Base-by-base conservation (phyloP, 64 coral and sea anemone genomes). In the Montipora sp. region DNA sequence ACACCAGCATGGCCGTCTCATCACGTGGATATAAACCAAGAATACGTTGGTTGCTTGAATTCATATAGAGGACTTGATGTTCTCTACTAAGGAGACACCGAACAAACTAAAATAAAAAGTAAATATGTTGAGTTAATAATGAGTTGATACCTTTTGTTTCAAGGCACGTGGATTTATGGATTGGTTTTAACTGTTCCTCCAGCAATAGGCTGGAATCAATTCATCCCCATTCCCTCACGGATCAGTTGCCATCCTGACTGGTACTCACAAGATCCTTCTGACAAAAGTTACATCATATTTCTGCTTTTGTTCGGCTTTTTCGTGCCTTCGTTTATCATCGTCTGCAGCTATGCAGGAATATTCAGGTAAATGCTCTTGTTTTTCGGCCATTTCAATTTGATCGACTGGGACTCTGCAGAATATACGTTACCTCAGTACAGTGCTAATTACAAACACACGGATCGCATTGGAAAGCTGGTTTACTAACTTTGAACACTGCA, bases 161-260 rank as follows among this genome's bases (percentile, higher is more conserved):
- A 6, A 48, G 86, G 84, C 14, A 77, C 87, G 68, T 95, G 90
- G 87, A 2, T 89, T 2, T 94, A 90, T 77, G 78, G 80, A 19
- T 5, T 91, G 14, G 21, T 74, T 8, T 72, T 90, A 20, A 51
- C 95, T 11, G 51, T 84, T 19, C 95, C 95, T 8, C 95, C 95
- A 61, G 78, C 90, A 8, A 83, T 97, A 57, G 95, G 95, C 6
- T 97, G 95, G 95, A 97, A 94, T 27, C 47, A 47, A 36, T 97
- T 94, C 46, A 85, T 97, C 1, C 95, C 95, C 9, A 83, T 97
- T 88, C 57, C 71, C 16, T 81, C 84, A 57, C 67, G 86, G 48
- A 68, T 91, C 78, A 97, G 95, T 69, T 97, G 95, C 18, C 95
- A 97, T 47, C 95, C 95, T 1, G 93, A 97, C 73, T 97, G 95